Percentiles rank a stretch among this genome's conserved stretches.
These are phyloP conservation scores for Scaptomyza cyrtandrae DNA, from an alignment of 2,888 invertebrate genomes.

Conservation along the genomic window DNA sequence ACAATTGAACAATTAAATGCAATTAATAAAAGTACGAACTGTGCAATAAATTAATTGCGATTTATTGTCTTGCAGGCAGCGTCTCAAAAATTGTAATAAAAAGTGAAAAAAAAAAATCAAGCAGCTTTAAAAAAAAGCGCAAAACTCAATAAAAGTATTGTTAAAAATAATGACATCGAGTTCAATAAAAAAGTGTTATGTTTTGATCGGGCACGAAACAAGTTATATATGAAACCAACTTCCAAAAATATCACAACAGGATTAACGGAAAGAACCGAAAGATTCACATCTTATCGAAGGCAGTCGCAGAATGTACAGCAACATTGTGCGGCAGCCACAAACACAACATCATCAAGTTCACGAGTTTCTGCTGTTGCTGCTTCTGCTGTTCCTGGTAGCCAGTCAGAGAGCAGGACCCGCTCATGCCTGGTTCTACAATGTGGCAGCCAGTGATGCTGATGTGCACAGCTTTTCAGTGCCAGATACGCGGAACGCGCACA, in stretches of 20 bases:
- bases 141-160: not conserved
- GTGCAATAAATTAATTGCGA: constrained; percentile 21
- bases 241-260: not conserved
- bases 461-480: constrained; percentile 69
- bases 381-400: constrained; percentile 37
- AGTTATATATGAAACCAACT: constrained; percentile 3
- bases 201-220: constrained; percentile 18
- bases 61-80: constrained; percentile 31
- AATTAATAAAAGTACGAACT: constrained; percentile 23
- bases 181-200: constrained; percentile 41
- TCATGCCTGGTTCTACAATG: constrained; percentile 58
- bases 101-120: constrained; percentile 18
- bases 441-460: constrained; percentile 40
- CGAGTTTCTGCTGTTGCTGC: constrained; percentile 35
- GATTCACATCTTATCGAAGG: not conserved
- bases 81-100: constrained; percentile 20
- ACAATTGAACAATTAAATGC: constrained; percentile 32
- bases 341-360: constrained; percentile 25
- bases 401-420: constrained; percentile 36
- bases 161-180: constrained; percentile 56
- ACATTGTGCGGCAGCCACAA: constrained; percentile 58
- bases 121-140: constrained; percentile 9
- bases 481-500: constrained; percentile 64
- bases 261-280: constrained; percentile 1
- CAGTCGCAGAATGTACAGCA: constrained; percentile 55